Evolutionary conservation across 2,113 vertebrate species (phyloP), one percentile per base, ranked within the genome.

Genomic region (Heteronetta atricapilla): DNA sequence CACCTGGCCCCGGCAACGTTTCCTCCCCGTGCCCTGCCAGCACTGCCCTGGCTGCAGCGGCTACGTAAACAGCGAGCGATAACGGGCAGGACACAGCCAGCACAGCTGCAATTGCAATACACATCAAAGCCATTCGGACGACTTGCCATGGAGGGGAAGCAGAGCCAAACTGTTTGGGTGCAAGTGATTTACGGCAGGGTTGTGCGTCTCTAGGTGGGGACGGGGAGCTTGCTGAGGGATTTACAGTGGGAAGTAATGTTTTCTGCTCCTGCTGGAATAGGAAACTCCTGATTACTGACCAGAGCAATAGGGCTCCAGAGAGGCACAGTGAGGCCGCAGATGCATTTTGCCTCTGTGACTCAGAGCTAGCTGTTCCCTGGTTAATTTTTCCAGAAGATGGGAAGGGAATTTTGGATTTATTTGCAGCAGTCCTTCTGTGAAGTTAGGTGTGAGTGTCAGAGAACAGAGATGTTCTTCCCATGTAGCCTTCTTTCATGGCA

Each of bases 361-460:
- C 15, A 0, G 26, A 0, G 2, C 13, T 31, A 2, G 4, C 20
- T 56, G 69, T 33, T 33, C 66, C 11, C 19, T 0, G 0, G 11
- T 20, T 66, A 1, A 12, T 52, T 73, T 72, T 73, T 63, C 31
- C 14, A 4, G 38, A 31, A 64, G 17, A 18, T 14, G 31, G 73
- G 18, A 26, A n/a, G 46, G 58, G 8, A 34, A 36, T n/a, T 59
- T 44, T 11, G 33, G 6, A n/a, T 90, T 92, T 72, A 16, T 19
- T 79, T 80, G 53, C 44, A 34, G 60, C 14, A n/a, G 21, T 38
- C 58, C 6, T 38, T 53, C 6, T 34, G 23, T 38, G 82, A 33
- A 31, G 3, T 38, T 75, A 33, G 42, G 13, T 48, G 48, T 21
- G 52, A 50, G 25, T 15, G 21, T 52, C 36, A 12, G 59, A 56